Evolutionary conservation across 1,140 invertebrate species (phyloP).

Genomic region (Bombus affinis): DNA sequence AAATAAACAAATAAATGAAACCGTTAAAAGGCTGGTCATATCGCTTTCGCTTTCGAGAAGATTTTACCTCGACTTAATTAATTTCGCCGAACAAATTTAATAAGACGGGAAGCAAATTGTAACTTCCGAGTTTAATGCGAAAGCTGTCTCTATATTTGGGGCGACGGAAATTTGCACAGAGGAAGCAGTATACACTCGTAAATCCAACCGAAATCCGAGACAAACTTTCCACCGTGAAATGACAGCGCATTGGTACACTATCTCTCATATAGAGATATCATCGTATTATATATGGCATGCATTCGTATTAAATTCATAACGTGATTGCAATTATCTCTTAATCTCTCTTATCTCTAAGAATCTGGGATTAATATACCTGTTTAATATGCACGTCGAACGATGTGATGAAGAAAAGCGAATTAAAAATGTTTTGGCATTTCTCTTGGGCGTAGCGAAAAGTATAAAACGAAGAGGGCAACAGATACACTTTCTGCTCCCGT

Average conservation of each 20-base stretch:
- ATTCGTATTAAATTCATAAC: not conserved
- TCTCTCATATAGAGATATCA: constrained; percentile 17
- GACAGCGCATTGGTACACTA: constrained; percentile 21
- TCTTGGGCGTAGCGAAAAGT: not conserved
- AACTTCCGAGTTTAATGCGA: not conserved
- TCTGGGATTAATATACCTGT: too few species aligned
- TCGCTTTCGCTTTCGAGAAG: not conserved
- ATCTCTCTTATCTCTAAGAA: not conserved
- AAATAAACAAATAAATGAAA: constrained; percentile 18
- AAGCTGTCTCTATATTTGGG: not conserved
- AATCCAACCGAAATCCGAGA: constrained; percentile 28
- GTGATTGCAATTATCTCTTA: not conserved
- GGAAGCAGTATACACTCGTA: not conserved
- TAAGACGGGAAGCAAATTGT: not conserved
- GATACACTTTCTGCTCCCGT: not conserved
- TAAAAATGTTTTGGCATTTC: not conserved
- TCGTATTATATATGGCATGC: not conserved
- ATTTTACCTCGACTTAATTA: not conserved
- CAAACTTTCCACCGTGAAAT: constrained; percentile 49
- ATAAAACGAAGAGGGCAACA: not conserved
- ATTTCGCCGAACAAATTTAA: not conserved
- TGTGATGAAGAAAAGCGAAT: not conserved
- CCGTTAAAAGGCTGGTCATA: not conserved
- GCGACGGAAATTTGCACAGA: not conserved
- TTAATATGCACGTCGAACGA: not conserved